Base-by-base conservation (phyloP, 2,113 vertebrate genomes). In the Triplophysa tibetana region DNA sequence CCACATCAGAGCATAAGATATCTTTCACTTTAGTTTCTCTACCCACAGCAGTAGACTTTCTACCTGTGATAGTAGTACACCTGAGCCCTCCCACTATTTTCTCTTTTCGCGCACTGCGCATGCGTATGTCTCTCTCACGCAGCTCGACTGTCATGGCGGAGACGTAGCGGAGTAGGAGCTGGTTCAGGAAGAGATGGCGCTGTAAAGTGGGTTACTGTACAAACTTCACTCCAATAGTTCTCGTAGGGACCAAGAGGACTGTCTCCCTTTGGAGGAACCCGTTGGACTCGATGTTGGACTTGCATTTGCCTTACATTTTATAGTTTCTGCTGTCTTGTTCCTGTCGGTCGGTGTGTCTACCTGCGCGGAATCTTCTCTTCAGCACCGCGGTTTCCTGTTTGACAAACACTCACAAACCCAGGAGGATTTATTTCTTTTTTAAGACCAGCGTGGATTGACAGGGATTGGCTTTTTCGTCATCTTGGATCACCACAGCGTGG, bases 61-160 rank as follows among this genome's bases (percentile, higher is more conserved):
- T 88, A 88, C 90, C 86, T 86, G 87, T 84, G 80, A 70, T 26
- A 38, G 33, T 38, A 38, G 33, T 7, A 87, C 91, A 92, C 93
- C 92, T 93, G 90, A 87, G 80, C 83, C 81, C 67, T 9, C 1
- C 29, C 68, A 77, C 67, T 45, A 80, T 50, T 24, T 54, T 14
- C 65, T 33, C 82, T 16, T 24, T 16, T 16, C n/a, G 45, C 66
- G 9, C 33, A 84, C 77, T 85, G 92, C 94, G 93, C 93, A 94
- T 94, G 95, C 94, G 85, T 87, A 70, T 19, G 83, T 83, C 75
- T n/a, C 65, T 74, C 66, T 65, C 76, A 70, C 60, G 60, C 70
- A 45, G 65, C 62, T 24, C 33, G 65, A 88, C 81, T 96, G 94
- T 96, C 95, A 98, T 98, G 96, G 96, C 96, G 95, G 91, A 93